These are phyloP conservation scores for Anagrus nilaparvatae DNA, from an alignment of 1,140 invertebrate species.

Conservation along the genomic window DNA sequence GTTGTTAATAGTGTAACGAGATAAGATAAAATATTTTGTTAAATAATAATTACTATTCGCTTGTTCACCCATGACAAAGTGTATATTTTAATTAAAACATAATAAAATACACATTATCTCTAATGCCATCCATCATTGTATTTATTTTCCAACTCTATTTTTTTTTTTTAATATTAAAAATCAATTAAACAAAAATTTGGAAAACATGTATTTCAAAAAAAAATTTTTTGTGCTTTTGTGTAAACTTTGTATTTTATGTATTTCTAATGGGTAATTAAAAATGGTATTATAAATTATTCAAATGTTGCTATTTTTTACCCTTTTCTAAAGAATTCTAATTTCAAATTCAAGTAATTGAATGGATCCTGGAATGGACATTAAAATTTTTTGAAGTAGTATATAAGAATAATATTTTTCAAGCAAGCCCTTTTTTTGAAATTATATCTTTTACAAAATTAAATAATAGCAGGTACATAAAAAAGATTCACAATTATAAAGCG, in stretches of 20 bases:
- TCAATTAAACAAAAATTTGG: too few relatives aligned
- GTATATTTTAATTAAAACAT: constrained; percentile 46
- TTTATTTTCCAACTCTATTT: constrained; percentile 3
- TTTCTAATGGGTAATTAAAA: neutral
- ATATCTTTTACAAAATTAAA: constrained; percentile 2
- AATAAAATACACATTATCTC: constrained; percentile 34
- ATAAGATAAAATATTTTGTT: constrained; percentile 42
- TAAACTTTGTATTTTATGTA: neutral
- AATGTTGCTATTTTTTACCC: neutral
- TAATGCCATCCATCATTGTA: constrained; percentile 18
- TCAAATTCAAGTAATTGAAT: too few relatives aligned
- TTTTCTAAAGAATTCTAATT: too few relatives aligned
- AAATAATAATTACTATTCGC: constrained; percentile 43
- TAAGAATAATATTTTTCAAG: too few relatives aligned
- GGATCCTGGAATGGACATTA: too few relatives aligned
- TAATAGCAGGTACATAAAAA: constrained; percentile 1
- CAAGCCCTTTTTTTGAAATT: neutral
- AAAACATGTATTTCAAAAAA: constrained; percentile 2
- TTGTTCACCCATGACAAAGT: constrained; percentile 44
- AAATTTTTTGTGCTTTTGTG: constrained; percentile 1
- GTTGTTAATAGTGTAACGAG: neutral
- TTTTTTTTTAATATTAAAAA: constrained; percentile 2
- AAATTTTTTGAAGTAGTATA: too few relatives aligned
- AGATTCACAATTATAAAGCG: constrained; percentile 1
- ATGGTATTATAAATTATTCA: constrained; percentile 2